phyloP scores from a whole-genome alignment of 2,113 vertebrate genomes.

The Hemicordylus capensis region DNA sequence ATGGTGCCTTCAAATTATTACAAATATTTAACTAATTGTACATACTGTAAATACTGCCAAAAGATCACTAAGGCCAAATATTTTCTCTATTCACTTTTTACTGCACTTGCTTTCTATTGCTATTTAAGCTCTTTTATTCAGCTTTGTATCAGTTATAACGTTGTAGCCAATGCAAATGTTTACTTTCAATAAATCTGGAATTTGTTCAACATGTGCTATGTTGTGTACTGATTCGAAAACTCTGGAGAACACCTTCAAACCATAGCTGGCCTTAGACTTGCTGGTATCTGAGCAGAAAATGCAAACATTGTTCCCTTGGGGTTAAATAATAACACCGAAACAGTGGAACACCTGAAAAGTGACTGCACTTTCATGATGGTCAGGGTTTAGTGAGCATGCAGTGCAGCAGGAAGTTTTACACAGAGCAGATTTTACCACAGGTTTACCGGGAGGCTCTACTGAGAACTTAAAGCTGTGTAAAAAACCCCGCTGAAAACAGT shows the following conservation, averaged over 20 bases:
- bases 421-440: too few species aligned
- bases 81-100: slow-evolving; percentile 92
- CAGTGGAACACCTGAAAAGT: background rate
- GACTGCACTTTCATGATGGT: background rate
- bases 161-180: slow-evolving; percentile 88
- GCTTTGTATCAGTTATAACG: slow-evolving; percentile 86
- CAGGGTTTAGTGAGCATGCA: background rate
- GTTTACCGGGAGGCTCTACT: too few species aligned
- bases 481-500: too few species aligned
- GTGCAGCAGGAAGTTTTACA: background rate
- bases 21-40: slow-evolving; percentile 85
- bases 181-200: slow-evolving; percentile 88
- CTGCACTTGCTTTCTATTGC: slow-evolving; percentile 86
- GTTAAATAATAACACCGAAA: background rate
- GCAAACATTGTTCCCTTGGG: background rate
- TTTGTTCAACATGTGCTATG: slow-evolving; percentile 80
- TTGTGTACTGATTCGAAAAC: slow-evolving; percentile 72
- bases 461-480: too few species aligned
- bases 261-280: background rate
- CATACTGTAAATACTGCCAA: slow-evolving; percentile 87
- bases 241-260: background rate
- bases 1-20: slow-evolving; percentile 88
- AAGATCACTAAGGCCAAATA: slow-evolving; percentile 87
- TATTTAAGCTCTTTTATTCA: slow-evolving; percentile 82
- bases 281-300: slow-evolving; percentile 19